These are phyloP conservation scores for Myiozetetes cayanensis DNA, from an alignment of 2,113 vertebrate species.

Conservation along the genomic window DNA sequence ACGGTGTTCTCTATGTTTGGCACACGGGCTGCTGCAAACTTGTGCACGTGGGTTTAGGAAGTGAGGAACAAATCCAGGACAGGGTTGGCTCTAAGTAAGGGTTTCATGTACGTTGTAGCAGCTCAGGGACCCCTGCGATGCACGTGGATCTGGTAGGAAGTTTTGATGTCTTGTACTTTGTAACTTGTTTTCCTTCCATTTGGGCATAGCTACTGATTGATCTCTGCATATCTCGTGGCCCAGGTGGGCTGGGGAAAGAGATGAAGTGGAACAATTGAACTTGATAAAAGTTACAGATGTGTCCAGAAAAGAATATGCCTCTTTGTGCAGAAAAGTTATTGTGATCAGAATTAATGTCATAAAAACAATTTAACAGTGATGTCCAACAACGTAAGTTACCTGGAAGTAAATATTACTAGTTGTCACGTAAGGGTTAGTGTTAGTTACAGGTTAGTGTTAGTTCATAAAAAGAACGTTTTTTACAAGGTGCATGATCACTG, in stretches of 20 bases:
- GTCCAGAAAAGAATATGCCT: neutral
- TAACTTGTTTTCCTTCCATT: neutral
- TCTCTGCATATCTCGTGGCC: neutral
- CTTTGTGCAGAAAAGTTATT: neutral
- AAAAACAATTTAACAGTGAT: neutral
- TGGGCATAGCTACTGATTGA: neutral
- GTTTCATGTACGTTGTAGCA: accelerated
- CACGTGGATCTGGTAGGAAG: neutral
- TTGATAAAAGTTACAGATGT: neutral
- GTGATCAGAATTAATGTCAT: neutral
- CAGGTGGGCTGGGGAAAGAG: neutral
- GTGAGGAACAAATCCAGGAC: neutral
- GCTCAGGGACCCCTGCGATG: neutral
- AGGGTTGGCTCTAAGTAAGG: neutral
- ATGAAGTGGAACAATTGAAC: neutral
- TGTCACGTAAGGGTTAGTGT: neutral
- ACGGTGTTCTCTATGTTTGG: neutral
- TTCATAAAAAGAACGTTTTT: neutral
- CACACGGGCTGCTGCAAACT: neutral
- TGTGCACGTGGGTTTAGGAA: neutral
- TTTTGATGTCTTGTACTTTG: neutral
- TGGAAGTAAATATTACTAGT: neutral
- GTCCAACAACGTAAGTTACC: neutral
- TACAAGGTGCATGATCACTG: accelerated
- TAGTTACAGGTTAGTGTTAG: neutral